Conservation (phyloP, 2,797 vertebrate genomes). For the Antennarius maculatus region DNA sequence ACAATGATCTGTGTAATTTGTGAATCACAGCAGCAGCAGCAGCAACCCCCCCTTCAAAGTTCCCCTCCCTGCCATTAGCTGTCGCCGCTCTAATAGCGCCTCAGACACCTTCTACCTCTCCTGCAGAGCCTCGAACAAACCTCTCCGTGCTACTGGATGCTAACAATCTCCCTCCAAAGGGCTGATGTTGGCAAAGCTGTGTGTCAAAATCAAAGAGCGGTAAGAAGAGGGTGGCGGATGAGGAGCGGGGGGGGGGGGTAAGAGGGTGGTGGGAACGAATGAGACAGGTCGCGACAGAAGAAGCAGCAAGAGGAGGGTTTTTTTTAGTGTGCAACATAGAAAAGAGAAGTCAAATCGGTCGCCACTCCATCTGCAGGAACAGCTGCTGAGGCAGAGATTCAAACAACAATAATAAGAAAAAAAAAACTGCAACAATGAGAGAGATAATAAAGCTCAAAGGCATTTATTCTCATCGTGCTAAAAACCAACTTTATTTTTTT, state of each 20-base stretch:
- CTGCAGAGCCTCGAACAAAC: conserved; percentile 3
- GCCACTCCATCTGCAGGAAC: conserved; percentile 71
- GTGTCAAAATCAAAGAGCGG: conserved; percentile 54
- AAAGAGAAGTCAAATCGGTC: conserved; percentile 58
- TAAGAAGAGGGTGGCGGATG: background rate
- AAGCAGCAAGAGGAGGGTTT: conserved; percentile 25
- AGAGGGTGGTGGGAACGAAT: conserved; percentile 3
- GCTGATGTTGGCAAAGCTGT: conserved; percentile 41
- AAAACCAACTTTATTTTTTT: conserved; percentile 27
- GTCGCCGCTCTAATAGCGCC: conserved; percentile 8
- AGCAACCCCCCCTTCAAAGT: conserved; percentile 11
- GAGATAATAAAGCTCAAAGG: conserved; percentile 25
- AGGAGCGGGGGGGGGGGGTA: too few relatives aligned
- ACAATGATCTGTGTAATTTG: conserved; percentile 34
- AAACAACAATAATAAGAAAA: conserved; percentile 29
- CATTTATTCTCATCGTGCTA: conserved; percentile 25
- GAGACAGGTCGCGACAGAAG: conserved; percentile 20
- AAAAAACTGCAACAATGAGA: conserved; percentile 14
- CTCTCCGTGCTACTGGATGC: conserved; percentile 26
- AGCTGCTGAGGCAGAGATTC: conserved; percentile 59
- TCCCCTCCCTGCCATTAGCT: conserved; percentile 17
- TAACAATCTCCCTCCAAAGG: conserved; percentile 27
- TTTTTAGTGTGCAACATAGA: conserved; percentile 54
- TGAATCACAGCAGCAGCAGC: conserved; percentile 17
- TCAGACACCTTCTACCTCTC: conserved; percentile 23